A percentile compares a stretch with the other conserved stretches of the same genome.
phyloP scores from a whole-genome alignment of 2,888 invertebrate genomes.

The Meteorus cinctellus region DNA sequence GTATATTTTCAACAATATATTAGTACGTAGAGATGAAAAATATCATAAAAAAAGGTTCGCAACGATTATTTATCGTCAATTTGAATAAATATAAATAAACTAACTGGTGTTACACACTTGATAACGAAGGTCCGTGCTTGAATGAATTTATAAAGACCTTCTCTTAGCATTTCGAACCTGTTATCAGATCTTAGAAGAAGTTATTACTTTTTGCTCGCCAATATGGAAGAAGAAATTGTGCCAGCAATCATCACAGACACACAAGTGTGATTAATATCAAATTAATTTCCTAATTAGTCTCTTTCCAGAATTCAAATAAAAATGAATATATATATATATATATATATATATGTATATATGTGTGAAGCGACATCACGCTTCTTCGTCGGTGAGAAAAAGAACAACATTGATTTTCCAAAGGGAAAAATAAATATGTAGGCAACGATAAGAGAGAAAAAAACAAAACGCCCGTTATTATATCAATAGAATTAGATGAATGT shows the following conservation, averaged over 20 bases:
- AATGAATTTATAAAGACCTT: background rate
- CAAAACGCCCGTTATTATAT: conserved; percentile 27
- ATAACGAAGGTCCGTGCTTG: background rate
- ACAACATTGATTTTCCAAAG: conserved; percentile 9
- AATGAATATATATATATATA: conserved; percentile 6
- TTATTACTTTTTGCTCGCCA: background rate
- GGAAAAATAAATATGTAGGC: conserved; percentile 40
- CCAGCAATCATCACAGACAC: conserved; percentile 25
- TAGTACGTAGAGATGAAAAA: background rate
- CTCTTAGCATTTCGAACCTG: background rate
- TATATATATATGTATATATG: background rate
- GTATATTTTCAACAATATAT: background rate
- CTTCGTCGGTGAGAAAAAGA: background rate
- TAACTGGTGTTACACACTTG: background rate
- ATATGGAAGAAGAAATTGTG: conserved; percentile 5
- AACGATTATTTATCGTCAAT: background rate
- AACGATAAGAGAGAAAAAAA: conserved; percentile 28
- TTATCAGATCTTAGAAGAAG: background rate
- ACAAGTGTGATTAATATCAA: background rate
- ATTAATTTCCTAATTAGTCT: conserved; percentile 13
- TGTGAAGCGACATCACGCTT: background rate
- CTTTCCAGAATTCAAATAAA: conserved; percentile 8
- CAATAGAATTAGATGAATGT: conserved; percentile 38
- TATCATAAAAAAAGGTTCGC: background rate
- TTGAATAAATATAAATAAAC: background rate